phyloP scores from a whole-genome alignment of 2,797 vertebrate species.

The Sebastes hopkinsi region DNA sequence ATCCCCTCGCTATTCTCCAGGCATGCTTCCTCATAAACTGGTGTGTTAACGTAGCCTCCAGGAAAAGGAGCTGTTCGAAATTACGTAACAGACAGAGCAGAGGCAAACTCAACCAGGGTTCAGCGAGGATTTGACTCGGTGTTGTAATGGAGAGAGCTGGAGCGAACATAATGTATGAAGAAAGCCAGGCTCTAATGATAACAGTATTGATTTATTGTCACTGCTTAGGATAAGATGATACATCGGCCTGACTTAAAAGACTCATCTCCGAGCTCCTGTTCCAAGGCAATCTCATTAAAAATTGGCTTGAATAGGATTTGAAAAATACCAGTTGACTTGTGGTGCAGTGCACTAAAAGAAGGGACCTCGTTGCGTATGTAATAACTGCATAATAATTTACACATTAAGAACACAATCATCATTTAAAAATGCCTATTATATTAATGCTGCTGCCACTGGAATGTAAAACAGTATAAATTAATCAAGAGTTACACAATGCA shows the following conservation, averaged over 20 bases:
- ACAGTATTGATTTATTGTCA: constrained; percentile 20
- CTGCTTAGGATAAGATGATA: constrained; percentile 5
- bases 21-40: constrained; percentile 19
- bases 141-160: not conserved
- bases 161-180: not conserved
- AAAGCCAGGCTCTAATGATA: not conserved
- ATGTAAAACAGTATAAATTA: not conserved
- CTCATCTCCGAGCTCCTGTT: not conserved
- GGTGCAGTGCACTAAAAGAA: not conserved
- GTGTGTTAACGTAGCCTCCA: constrained; percentile 2
- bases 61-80: constrained; percentile 25
- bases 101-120: constrained; percentile 6
- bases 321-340: not conserved
- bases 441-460: not conserved
- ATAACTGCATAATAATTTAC: not conserved
- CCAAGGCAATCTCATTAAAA: not conserved
- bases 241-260: not conserved
- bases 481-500: not conserved
- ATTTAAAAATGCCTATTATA: not conserved
- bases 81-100: constrained; percentile 32
- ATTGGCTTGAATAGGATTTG: not conserved
- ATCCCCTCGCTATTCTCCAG: constrained; percentile 3
- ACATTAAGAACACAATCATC: not conserved
- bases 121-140: constrained; percentile 4
- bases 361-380: not conserved